Conservation (phyloP, 2,113 vertebrate species). For the Alligator mississippiensis region DNA sequence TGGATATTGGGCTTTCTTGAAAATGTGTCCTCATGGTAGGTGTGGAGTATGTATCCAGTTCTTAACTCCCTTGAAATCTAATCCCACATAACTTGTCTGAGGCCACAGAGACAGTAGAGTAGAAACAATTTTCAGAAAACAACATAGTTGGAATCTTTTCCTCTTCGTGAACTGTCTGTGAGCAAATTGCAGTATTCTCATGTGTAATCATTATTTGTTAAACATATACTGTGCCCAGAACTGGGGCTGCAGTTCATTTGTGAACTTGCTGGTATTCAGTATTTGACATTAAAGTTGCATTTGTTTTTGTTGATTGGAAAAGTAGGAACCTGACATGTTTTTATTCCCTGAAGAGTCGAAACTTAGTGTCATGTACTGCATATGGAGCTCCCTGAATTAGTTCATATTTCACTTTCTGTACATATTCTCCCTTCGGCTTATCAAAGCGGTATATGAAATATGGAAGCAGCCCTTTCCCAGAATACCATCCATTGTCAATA, state of each 20-base stretch:
- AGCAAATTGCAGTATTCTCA: neutral
- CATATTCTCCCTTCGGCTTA: neutral
- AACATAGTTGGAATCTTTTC: neutral
- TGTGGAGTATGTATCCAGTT: no score
- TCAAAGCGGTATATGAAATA: neutral
- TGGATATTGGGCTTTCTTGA: neutral
- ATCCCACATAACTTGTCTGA: neutral
- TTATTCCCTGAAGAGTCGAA: neutral
- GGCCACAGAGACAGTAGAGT: neutral
- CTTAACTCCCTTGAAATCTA: neutral
- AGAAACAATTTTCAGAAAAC: neutral
- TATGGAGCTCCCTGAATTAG: neutral
- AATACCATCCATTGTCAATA: neutral
- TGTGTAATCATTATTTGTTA: rapidly evolving
- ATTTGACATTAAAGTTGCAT: neutral
- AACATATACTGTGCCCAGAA: neutral
- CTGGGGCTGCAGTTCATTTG: rapidly evolving
- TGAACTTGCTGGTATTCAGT: neutral
- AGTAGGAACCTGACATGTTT: neutral
- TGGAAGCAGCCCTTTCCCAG: neutral
- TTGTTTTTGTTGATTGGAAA: no score
- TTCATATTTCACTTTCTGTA: neutral
- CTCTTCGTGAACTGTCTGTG: neutral
- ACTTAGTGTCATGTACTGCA: neutral
- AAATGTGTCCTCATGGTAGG: neutral